A percentile compares a stretch with the other conserved stretches of the same genome.
phyloP scores from a whole-genome alignment of 2,113 vertebrate species.

The Brachypodius melanocephalos region DNA sequence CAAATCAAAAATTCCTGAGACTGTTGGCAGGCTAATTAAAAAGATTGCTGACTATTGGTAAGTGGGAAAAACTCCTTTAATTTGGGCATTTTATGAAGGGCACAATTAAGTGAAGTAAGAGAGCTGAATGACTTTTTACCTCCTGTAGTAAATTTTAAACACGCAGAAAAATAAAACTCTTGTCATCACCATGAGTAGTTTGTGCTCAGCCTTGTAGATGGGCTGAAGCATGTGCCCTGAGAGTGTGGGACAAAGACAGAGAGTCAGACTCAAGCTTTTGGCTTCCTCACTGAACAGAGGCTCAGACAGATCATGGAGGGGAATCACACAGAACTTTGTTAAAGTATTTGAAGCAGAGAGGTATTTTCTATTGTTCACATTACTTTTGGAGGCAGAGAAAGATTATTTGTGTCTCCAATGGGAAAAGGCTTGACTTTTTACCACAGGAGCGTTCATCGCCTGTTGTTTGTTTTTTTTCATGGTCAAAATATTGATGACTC shows the following conservation, averaged over 20 bases:
- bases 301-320: neutral
- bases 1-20: neutral
- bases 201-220: neutral
- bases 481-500: conserved; percentile 27
- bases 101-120: neutral
- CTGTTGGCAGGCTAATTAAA: neutral
- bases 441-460: neutral
- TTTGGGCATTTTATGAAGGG: neutral
- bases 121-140: neutral
- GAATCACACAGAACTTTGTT: neutral
- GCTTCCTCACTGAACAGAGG: neutral
- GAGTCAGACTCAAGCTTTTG: neutral
- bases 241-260: neutral
- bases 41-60: neutral
- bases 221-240: neutral
- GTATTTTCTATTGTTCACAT: neutral
- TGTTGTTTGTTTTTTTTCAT: neutral
- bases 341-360: neutral
- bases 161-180: neutral
- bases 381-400: neutral
- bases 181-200: neutral
- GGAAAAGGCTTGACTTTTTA: neutral
- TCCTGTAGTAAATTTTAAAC: conserved; percentile 22
- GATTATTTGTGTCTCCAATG: neutral
- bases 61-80: neutral